Evolutionary conservation across 2,888 invertebrate genomes (phyloP).

Genomic region (Sepioteuthis lessoniana): DNA sequence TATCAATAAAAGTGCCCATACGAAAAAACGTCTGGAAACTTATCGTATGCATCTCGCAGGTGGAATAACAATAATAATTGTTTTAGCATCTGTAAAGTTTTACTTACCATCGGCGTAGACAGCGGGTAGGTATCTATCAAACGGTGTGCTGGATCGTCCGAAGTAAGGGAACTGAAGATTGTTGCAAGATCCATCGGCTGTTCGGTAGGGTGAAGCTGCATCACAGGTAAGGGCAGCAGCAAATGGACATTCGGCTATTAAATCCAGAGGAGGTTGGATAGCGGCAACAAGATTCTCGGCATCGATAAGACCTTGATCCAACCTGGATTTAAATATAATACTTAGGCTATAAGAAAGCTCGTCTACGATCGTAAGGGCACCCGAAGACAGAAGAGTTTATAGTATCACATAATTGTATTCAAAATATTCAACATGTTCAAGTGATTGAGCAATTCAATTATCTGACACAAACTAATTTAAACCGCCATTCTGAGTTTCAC

Average conservation of each 20-base stretch:
- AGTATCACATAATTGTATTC: too few relatives aligned
- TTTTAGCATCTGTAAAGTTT: neutral
- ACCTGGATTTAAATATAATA: conserved; percentile 23
- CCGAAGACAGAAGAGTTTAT: too few relatives aligned
- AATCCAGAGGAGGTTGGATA: conserved; percentile 35
- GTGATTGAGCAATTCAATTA: too few relatives aligned
- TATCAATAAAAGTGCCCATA: too few relatives aligned
- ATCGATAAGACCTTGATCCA: conserved; percentile 11
- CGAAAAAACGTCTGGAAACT: too few relatives aligned
- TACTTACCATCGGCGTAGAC: conserved; percentile 59
- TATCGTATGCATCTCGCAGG: too few relatives aligned
- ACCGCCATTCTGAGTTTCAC: neutral
- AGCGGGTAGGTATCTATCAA: conserved; percentile 56
- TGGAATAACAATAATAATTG: too few relatives aligned
- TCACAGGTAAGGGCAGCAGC: conserved; percentile 50
- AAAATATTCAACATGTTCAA: too few relatives aligned
- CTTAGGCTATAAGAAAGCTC: too few relatives aligned
- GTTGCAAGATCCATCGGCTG: conserved; percentile 60
- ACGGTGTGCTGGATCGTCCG: conserved; percentile 57
- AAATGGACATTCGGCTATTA: neutral
- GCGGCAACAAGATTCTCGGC: conserved; percentile 21
- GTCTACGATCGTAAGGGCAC: too few relatives aligned
- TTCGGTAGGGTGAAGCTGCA: conserved; percentile 51
- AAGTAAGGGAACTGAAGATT: conserved; percentile 57
- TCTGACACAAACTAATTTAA: too few relatives aligned